phyloP scores from a whole-genome alignment of 1,140 invertebrate species.

The Agrypnia vestita region DNA sequence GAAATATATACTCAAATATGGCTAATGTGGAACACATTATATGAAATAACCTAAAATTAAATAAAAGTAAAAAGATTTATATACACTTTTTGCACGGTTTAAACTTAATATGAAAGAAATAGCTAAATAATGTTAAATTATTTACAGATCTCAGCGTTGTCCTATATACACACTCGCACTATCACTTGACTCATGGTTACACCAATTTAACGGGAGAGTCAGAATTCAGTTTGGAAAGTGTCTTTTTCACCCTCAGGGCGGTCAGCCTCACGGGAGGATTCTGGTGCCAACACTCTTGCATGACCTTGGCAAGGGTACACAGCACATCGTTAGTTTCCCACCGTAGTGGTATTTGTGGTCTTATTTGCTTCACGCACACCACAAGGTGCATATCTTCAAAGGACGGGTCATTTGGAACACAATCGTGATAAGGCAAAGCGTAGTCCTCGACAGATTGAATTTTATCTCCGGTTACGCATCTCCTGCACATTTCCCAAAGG shows the following conservation, averaged over 20 bases:
- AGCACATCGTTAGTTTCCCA: constrained; percentile 87
- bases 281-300: constrained; percentile 94
- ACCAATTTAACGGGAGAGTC: constrained; percentile 79
- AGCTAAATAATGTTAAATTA: constrained; percentile 20
- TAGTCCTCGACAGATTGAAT: constrained; percentile 84
- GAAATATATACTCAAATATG: no score
- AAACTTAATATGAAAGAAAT: constrained; percentile 17
- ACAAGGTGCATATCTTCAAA: constrained; percentile 96
- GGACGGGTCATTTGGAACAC: constrained; percentile 89
- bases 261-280: constrained; percentile 92
- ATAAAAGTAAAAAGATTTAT: constrained; percentile 10
- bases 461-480: constrained; percentile 80
- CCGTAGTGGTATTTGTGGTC: constrained; percentile 84
- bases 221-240: constrained; percentile 81
- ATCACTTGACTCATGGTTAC: constrained; percentile 63
- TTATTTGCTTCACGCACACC: constrained; percentile 85
- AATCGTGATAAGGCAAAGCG: constrained; percentile 90
- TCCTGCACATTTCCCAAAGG: constrained; percentile 91
- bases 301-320: constrained; percentile 82
- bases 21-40: no score
- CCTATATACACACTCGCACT: neutral
- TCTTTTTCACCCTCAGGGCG: constrained; percentile 94
- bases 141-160: constrained; percentile 5
- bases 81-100: constrained; percentile 15
- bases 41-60: constrained; percentile 21